phyloP scores from a whole-genome alignment of 2,888 invertebrate genomes.

The Temnothorax ravouxi region DNA sequence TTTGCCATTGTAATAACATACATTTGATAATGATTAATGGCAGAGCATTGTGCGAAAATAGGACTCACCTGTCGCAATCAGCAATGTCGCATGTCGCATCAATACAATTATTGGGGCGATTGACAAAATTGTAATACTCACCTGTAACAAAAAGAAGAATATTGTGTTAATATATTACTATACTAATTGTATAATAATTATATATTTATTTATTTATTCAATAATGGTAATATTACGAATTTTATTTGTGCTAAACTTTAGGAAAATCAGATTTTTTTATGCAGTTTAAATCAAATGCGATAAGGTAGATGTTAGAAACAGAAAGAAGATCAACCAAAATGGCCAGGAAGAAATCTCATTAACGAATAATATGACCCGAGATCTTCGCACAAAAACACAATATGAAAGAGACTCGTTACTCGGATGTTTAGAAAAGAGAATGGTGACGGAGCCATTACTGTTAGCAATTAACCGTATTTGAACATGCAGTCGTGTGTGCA shows the following conservation, averaged over 20 bases:
- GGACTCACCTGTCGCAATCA: conserved; percentile 72
- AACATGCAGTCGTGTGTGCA: conserved; percentile 20
- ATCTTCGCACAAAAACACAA: not conserved
- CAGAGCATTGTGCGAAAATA: conserved; percentile 69
- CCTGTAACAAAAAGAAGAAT: conserved; percentile 78
- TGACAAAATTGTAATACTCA: conserved; percentile 75
- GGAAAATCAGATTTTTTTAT: not conserved
- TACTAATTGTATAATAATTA: not conserved
- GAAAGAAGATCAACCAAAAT: conserved; percentile 22
- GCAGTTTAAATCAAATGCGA: not conserved
- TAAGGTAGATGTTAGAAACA: conserved; percentile 1
- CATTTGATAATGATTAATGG: conserved; percentile 47
- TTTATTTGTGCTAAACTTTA: not conserved
- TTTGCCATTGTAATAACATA: conserved; percentile 38
- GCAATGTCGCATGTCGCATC: conserved; percentile 55
- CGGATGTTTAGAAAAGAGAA: not conserved
- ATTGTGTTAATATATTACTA: not conserved
- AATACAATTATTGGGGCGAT: conserved; percentile 34
- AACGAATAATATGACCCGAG: conserved; percentile 9
- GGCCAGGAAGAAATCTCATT: conserved; percentile 35
- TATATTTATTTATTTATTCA: not conserved
- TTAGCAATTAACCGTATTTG: conserved; percentile 68
- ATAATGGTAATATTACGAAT: not conserved
- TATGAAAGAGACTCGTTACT: not conserved
- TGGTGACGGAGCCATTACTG: conserved; percentile 51